Base-by-base conservation (phyloP, 1,140 invertebrate species). In the Magallana ariakensis region DNA sequence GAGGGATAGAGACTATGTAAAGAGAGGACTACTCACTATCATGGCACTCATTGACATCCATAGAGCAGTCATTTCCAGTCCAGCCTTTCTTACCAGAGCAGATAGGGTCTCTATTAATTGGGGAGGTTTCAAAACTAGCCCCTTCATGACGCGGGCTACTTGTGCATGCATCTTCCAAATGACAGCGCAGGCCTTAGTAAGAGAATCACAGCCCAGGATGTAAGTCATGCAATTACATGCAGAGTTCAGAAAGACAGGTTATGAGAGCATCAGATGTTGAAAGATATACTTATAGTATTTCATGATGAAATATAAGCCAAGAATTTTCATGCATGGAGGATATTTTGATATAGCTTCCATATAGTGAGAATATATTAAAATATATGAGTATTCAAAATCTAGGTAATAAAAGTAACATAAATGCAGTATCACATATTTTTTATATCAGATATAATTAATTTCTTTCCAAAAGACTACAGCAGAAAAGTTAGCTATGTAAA, bases 161-260 rank as follows among this genome's bases (percentile, higher is more conserved):
- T 0, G 97, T 97, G 94, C 98, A 99, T 0, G 98, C 98, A 93
- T 99, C 98, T 87, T 99, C 98, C 94, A 99, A 95, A 93, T 99
- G 98, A 92, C 98, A 99, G 0, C 99, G 95, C 13, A 99, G 88
- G 94, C 97, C 97, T 98, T 96, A 62, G 66, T 75, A 26, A 22
- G 33, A 75, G 66, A 75, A 75, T 75, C 33, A 1, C 22, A 75
- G 66, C 22, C 9, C 2, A 75, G 66, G 66, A 26, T 75, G 9
- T 26, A 26, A 26, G 9, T 75, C 66, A 75, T 75, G 66, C 66
- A 75, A 10, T 75, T 9, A 33, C 66, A 75, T 75, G 66, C 66
- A 75, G 58, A 75, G 13, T 26, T 75, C 11, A 26, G 66, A 19
- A 75, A 75, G 22, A 8, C 7, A 33, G 33, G 33, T 46, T 46